phyloP scores from a whole-genome alignment of 2,113 vertebrate species.

The Riparia riparia region DNA sequence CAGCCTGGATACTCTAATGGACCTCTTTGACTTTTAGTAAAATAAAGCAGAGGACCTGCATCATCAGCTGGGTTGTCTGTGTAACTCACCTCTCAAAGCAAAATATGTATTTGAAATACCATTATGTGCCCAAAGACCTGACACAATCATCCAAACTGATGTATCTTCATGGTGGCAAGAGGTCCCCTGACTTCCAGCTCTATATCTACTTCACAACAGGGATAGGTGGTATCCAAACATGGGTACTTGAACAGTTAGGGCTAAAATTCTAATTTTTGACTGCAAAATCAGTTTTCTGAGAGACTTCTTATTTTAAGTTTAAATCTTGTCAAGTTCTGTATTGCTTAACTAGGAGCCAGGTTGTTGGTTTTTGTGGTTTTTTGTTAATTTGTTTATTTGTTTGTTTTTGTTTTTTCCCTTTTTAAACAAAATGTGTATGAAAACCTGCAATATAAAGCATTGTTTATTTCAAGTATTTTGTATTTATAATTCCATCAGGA shows the following conservation, averaged over 20 bases:
- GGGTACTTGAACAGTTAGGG: background rate
- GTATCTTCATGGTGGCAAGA: background rate
- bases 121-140: background rate
- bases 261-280: background rate
- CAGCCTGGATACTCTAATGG: background rate
- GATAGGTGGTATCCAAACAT: accelerated
- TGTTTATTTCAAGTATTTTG: background rate
- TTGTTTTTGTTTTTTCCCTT: background rate
- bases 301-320: background rate
- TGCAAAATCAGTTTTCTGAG: background rate
- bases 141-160: background rate
- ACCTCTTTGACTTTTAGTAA: background rate
- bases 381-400: too few species aligned
- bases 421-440: background rate
- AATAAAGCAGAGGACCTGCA: background rate
- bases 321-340: background rate
- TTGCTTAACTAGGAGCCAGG: background rate
- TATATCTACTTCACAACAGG: background rate
- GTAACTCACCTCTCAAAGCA: background rate
- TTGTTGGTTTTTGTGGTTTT: too few species aligned
- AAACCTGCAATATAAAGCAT: background rate
- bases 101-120: background rate
- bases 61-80: background rate
- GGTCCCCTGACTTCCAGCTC: background rate
- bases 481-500: background rate